phyloP scores from a whole-genome alignment of 2,797 vertebrate genomes.

The Sebastes flavidus region DNA sequence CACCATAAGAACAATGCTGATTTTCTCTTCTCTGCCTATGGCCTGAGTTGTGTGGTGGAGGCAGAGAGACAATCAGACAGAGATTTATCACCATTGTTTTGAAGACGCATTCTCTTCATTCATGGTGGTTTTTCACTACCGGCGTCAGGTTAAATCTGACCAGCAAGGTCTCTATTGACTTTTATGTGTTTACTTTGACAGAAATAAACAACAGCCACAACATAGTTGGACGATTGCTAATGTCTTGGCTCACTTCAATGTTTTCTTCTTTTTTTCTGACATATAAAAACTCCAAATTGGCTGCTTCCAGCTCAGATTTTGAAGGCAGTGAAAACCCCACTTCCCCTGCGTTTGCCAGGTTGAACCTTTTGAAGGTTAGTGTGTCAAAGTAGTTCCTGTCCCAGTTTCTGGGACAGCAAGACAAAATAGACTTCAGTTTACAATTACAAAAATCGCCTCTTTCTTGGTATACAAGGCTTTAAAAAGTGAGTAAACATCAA shows the following conservation, averaged over 20 bases:
- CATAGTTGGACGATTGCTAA: slow-evolving; percentile 75
- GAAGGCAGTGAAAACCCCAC: slow-evolving; percentile 60
- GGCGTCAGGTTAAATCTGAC: slow-evolving; percentile 71
- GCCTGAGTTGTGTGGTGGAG: slow-evolving; percentile 59
- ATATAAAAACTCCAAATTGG: slow-evolving; percentile 75
- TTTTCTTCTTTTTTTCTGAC: slow-evolving; percentile 65
- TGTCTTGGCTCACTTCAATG: slow-evolving; percentile 67
- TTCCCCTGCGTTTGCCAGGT: slow-evolving; percentile 62
- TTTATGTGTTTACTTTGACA: slow-evolving; percentile 81
- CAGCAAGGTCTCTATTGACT: slow-evolving; percentile 64
- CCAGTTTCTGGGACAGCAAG: slow-evolving; percentile 53
- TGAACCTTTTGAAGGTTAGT: slow-evolving; percentile 70
- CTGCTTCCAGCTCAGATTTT: slow-evolving; percentile 57
- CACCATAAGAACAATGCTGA: slow-evolving; percentile 66
- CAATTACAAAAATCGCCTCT: slow-evolving; percentile 48
- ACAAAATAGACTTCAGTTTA: slow-evolving; percentile 48
- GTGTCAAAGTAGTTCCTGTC: slow-evolving; percentile 68
- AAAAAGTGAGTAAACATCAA: slow-evolving; percentile 64
- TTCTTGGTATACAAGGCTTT: slow-evolving; percentile 58
- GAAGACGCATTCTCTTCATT: slow-evolving; percentile 75
- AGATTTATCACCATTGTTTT: slow-evolving; percentile 75
- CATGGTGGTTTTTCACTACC: slow-evolving; percentile 71
- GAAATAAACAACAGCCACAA: slow-evolving; percentile 81
- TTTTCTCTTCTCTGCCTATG: slow-evolving; percentile 31
- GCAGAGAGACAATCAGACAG: slow-evolving; percentile 54